phyloP scores from a whole-genome alignment of 1,140 invertebrate genomes.

The Drosophila navojoa region DNA sequence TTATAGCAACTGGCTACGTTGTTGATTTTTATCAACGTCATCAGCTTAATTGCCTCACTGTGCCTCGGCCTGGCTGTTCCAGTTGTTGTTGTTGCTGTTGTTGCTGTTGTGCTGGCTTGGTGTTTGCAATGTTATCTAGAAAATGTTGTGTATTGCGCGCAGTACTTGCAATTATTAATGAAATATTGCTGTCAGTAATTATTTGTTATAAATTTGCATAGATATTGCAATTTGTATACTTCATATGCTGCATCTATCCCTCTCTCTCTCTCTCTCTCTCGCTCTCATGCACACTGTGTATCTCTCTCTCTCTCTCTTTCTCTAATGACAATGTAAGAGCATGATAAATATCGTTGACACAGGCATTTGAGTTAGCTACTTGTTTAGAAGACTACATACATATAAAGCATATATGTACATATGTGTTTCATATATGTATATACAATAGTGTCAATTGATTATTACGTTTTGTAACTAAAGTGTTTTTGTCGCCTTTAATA shows the following conservation, averaged over 20 bases:
- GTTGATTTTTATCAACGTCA: conserved; percentile 82
- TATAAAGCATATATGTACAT: neutral
- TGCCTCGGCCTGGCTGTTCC: conserved; percentile 43
- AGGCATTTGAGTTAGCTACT: conserved; percentile 57
- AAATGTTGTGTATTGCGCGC: conserved; percentile 50
- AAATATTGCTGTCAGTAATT: conserved; percentile 83
- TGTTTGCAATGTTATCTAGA: conserved; percentile 69
- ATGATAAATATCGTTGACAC: conserved; percentile 80
- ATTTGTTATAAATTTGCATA: conserved; percentile 83
- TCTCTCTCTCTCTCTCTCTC: neutral
- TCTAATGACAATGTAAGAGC: conserved; percentile 76
- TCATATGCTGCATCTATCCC: conserved; percentile 33
- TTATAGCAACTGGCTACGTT: conserved; percentile 58
- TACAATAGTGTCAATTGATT: no score
- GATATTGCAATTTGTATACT: conserved; percentile 82
- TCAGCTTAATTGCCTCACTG: conserved; percentile 82
- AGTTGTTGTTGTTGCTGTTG: neutral
- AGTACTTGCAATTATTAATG: conserved; percentile 79
- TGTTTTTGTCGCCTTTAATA: no score
- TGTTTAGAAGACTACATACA: conserved; percentile 30
- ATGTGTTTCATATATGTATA: no score
- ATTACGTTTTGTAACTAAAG: no score
- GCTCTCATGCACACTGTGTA: no score
- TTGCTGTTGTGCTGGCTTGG: conserved; percentile 13
- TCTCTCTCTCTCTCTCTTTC: neutral